Percentiles rank a stretch among this genome's conserved stretches.
Conservation (phyloP, 2,888 invertebrate species). For the Xanthorhoe designata region DNA sequence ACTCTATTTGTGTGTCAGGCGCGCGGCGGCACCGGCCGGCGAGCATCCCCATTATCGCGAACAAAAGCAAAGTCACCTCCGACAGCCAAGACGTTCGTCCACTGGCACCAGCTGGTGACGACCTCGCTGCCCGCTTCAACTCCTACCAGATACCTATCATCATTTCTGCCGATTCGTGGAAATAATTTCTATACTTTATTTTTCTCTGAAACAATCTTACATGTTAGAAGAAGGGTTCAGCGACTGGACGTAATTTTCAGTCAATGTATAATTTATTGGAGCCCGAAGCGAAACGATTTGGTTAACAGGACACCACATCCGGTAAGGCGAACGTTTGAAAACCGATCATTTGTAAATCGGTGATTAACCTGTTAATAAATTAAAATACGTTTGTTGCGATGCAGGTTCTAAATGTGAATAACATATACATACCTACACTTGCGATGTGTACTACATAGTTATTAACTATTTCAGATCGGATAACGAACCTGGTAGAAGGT, state of each 20-base stretch:
- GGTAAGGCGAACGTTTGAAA: constrained; percentile 36
- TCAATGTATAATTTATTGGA: constrained; percentile 36
- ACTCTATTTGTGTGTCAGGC: constrained; percentile 28
- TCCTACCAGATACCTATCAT: constrained; percentile 32
- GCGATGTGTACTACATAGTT: constrained; percentile 43
- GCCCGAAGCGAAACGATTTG: constrained; percentile 35
- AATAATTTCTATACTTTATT: constrained; percentile 21
- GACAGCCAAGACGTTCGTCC: constrained; percentile 46
- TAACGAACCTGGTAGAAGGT: constrained; percentile 67
- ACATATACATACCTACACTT: constrained; percentile 44
- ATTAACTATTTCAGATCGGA: constrained; percentile 66
- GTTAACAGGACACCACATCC: constrained; percentile 41
- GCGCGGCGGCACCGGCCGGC: constrained; percentile 48
- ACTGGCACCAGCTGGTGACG: constrained; percentile 54
- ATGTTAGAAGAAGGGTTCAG: constrained; percentile 15
- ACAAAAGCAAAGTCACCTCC: constrained; percentile 65
- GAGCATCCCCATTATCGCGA: constrained; percentile 53
- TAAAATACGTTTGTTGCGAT: constrained; percentile 40
- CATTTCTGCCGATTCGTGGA: constrained; percentile 30
- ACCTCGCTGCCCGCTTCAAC: constrained; percentile 53
- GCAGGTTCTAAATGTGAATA: constrained; percentile 31
- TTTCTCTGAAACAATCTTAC: constrained; percentile 19
- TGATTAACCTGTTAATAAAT: constrained; percentile 44
- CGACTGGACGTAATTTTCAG: constrained; percentile 33
- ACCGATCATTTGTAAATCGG: constrained; percentile 39